These are phyloP conservation scores for Tinea semifulvella DNA, from an alignment of 2,888 invertebrate species.

Conservation along the genomic window DNA sequence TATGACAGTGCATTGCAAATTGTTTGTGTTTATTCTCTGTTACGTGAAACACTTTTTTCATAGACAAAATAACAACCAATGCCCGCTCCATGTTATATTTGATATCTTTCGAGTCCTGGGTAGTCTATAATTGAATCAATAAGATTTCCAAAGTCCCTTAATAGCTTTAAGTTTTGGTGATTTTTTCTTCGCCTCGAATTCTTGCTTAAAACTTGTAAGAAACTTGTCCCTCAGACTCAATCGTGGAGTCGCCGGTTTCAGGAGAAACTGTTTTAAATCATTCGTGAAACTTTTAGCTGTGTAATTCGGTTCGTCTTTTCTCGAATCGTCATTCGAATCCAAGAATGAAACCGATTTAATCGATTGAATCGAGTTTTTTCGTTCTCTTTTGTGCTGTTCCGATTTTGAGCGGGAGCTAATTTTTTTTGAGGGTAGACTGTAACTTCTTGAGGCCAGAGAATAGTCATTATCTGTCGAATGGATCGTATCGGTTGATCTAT, in stretches of 20 bases:
- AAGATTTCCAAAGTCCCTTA: conserved; percentile 62
- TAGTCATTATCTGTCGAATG: conserved; percentile 52
- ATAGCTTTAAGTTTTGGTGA: conserved; percentile 59
- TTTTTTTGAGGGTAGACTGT: conserved; percentile 34
- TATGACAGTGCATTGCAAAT: no score
- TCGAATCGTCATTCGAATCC: conserved; percentile 50
- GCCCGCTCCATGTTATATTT: no score
- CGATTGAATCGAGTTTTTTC: conserved; percentile 56
- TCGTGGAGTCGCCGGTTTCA: conserved; percentile 51
- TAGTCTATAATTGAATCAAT: no score
- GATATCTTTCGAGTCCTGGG: no score
- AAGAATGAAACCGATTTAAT: conserved; percentile 59
- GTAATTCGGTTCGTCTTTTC: conserved; percentile 55
- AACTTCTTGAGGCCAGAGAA: conserved; percentile 45
- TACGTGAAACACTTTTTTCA: no score
- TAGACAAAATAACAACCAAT: no score
- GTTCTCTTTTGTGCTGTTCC: conserved; percentile 26
- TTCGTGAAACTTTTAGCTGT: conserved; percentile 62
- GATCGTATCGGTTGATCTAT: conserved; percentile 46
- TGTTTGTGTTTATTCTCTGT: no score
- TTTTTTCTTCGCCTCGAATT: conserved; percentile 51
- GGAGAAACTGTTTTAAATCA: conserved; percentile 54
- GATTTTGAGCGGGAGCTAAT: conserved; percentile 26
- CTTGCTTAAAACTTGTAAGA: conserved; percentile 56
- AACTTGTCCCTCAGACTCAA: conserved; percentile 57